A percentile compares a stretch with the other conserved stretches of the same genome.
phyloP scores from a whole-genome alignment of 2,113 vertebrate genomes.

The Cnemophilus loriae region DNA sequence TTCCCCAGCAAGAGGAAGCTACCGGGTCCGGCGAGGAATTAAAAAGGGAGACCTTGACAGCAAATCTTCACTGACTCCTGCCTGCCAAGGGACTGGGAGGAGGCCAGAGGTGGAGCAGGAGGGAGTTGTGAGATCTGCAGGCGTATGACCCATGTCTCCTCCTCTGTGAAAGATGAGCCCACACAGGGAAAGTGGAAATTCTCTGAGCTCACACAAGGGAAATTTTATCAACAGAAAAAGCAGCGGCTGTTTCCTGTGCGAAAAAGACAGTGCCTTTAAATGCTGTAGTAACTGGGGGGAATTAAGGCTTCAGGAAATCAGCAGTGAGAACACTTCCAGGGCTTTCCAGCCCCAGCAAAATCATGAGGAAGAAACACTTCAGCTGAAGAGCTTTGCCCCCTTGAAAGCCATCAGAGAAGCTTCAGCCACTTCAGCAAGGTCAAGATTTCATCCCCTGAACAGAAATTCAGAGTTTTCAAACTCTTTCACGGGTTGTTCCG shows the following conservation, averaged over 20 bases:
- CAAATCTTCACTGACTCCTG: neutral
- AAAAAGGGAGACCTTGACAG: neutral
- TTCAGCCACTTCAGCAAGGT: neutral
- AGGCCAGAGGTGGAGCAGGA: neutral
- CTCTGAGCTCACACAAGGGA: neutral
- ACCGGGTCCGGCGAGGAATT: neutral
- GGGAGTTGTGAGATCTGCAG: neutral
- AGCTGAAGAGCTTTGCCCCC: neutral
- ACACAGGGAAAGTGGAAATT: slow-evolving; percentile 1
- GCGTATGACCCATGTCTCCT: neutral
- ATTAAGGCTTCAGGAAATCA: neutral
- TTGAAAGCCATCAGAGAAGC: neutral
- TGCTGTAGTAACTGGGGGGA: neutral
- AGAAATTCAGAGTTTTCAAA: neutral
- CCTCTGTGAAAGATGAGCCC: neutral
- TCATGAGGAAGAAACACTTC: neutral
- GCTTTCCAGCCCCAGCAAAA: neutral
- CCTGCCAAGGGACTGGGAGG: neutral
- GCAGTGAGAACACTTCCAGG: neutral
- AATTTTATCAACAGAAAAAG: slow-evolving; percentile 8
- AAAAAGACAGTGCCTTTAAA: neutral
- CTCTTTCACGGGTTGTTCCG: neutral
- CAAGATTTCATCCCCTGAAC: neutral
- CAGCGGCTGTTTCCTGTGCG: neutral
- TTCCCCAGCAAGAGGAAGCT: neutral